Base-by-base conservation (phyloP, 2,888 invertebrate genomes). In the Meliscaeva auricollis region DNA sequence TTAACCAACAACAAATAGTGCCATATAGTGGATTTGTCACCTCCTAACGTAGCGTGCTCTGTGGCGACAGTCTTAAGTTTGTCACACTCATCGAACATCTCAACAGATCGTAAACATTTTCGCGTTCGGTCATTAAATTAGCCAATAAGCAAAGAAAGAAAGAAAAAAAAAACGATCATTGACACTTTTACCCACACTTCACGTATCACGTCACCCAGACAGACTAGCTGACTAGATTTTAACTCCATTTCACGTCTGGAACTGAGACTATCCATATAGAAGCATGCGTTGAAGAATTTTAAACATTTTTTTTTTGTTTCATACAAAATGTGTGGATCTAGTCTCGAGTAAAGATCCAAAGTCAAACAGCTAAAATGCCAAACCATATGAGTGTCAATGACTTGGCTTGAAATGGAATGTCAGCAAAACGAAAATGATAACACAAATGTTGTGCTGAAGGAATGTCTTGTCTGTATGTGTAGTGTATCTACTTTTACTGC, bases 71-170 rank as follows among this genome's bases (percentile, higher is more conserved):
- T 44, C 38, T 54, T 66, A 52, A 70, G 52, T 68, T 50, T 60
- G 46, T 76, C 60, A 8, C 17, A 69, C 54, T 62, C 84, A 80
- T 85, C 80, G 80, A 85, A 85, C 72, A 84, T 75, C 75, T 84
- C 84, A 80, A 15, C 84, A 76, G 80, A 85, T 85, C 84, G 84
- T 85, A 76, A 85, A 80, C 66, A 60, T 72, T 30, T 80, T 72
- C 72, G 80, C 84, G 60, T 68, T 66, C 68, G 54, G 64, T 76
- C 84, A 60, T 84, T 68, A 84, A 84, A 79, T 84, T 75, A 32
- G 66, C 41, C 26, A 74, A 58, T 70, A 6, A 35, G 13, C 6
- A 3, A 79, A 79, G 2, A 11, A 79, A 76, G 9, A 17, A 20
- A 38, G 26, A 44, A 1, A 30, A 22, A 46, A 41, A 62, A 26